phyloP scores from a whole-genome alignment of 2,113 vertebrate genomes.

The Nymphicus hollandicus region DNA sequence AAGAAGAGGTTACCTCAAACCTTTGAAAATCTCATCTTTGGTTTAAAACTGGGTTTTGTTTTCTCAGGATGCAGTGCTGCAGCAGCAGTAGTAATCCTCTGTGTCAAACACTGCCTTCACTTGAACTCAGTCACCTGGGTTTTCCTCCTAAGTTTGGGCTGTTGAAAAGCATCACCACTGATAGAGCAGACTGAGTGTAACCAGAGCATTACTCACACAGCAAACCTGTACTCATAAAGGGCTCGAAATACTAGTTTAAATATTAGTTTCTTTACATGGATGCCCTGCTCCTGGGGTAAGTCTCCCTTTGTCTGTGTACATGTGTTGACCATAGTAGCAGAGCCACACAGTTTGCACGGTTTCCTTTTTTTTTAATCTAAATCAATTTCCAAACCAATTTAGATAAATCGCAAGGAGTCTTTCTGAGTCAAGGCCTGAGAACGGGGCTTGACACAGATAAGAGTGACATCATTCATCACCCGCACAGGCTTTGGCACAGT shows the following conservation, averaged over 20 bases:
- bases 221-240: not conserved
- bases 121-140: not conserved
- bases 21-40: not conserved
- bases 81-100: not conserved
- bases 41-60: not conserved
- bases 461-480: not conserved
- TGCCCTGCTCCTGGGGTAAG: not conserved
- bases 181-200: not conserved
- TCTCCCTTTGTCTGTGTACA: not conserved
- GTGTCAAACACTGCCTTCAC: not conserved
- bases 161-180: not conserved
- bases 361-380: not conserved
- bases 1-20: not conserved
- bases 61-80: not conserved
- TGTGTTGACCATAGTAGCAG: not conserved
- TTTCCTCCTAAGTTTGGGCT: not conserved
- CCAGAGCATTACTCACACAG: not conserved
- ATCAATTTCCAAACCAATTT: not conserved
- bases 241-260: not conserved
- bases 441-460: not conserved
- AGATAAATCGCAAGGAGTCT: not conserved
- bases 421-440: not conserved
- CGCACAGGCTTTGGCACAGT: not conserved
- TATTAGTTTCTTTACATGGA: not conserved
- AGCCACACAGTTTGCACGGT: not conserved